These are phyloP conservation scores for Andrena bucephala DNA, from an alignment of 2,888 invertebrate genomes.

Conservation along the genomic window DNA sequence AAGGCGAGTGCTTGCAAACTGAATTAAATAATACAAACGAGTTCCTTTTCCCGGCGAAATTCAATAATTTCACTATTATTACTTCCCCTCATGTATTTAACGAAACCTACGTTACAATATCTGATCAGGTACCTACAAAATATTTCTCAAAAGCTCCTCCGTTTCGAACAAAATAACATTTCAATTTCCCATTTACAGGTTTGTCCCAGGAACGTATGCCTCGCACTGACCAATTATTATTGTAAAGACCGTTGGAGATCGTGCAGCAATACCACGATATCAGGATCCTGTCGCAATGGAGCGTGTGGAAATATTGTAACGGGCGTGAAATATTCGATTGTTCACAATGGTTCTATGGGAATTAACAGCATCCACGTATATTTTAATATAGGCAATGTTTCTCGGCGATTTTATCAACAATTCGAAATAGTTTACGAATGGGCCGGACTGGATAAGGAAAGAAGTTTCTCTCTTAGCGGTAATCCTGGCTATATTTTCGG, in stretches of 20 bases:
- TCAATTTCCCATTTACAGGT: conserved; percentile 62
- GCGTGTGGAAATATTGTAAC: conserved; percentile 83
- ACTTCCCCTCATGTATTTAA: conserved; percentile 77
- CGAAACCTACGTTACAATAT: conserved; percentile 51
- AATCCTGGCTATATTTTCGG: conserved; percentile 91
- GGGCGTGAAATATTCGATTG: conserved; percentile 81
- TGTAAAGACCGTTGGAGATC: conserved; percentile 75
- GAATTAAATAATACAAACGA: conserved; percentile 82
- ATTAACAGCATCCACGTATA: conserved; percentile 83
- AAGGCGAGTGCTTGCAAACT: conserved; percentile 83
- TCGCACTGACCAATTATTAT: conserved; percentile 70
- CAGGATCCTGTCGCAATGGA: conserved; percentile 73
- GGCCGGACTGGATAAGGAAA: conserved; percentile 71
- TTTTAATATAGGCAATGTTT: conserved; percentile 83
- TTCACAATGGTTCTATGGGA: conserved; percentile 86
- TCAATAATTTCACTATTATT: conserved; percentile 78
- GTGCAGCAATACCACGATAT: conserved; percentile 71
- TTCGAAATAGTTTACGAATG: conserved; percentile 79
- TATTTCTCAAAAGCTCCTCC: background rate
- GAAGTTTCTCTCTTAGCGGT: conserved; percentile 87
- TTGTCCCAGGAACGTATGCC: conserved; percentile 78
- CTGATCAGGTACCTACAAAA: conserved; percentile 55
- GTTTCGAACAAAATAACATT: background rate
- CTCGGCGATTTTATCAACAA: conserved; percentile 77
- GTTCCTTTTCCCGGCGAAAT: conserved; percentile 79